phyloP scores from a whole-genome alignment of 2,888 invertebrate genomes.

The Ormyrus pomaceus region DNA sequence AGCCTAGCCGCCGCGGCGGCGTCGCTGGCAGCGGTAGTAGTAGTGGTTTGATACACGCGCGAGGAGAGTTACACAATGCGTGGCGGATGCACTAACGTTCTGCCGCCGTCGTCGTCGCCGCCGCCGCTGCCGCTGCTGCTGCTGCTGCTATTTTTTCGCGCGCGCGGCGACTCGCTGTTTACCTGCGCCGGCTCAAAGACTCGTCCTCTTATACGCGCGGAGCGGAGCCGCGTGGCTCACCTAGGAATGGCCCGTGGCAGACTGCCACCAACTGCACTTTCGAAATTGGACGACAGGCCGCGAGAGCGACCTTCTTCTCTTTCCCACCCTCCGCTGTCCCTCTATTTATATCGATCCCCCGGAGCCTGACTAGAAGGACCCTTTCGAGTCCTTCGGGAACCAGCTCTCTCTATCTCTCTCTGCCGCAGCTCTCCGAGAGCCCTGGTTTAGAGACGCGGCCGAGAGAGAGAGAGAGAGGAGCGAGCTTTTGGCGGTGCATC shows the following conservation, averaged over 20 bases:
- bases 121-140: not conserved
- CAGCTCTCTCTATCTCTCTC: not conserved
- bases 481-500: not conserved
- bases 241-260: conserved; percentile 24
- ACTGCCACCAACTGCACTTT: conserved; percentile 40
- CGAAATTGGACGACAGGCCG: conserved; percentile 31
- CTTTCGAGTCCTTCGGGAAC: not conserved
- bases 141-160: not conserved
- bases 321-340: not conserved
- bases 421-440: not conserved
- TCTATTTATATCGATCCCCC: conserved; percentile 1
- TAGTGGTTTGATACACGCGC: not conserved
- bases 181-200: conserved; percentile 10
- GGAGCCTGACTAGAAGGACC: not conserved
- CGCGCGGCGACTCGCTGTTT: conserved; percentile 32
- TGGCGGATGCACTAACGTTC: not conserved
- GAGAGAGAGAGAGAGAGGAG: not conserved
- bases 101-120: not conserved
- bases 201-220: conserved; percentile 38
- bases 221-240: not conserved
- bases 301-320: conserved; percentile 9
- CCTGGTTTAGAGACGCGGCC: not conserved
- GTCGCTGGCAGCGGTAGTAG: not conserved
- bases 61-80: conserved; percentile 41
- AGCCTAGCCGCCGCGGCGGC: not conserved